Base-by-base conservation (phyloP, 2,888 invertebrate species). In the Drosophila neonasuta region DNA sequence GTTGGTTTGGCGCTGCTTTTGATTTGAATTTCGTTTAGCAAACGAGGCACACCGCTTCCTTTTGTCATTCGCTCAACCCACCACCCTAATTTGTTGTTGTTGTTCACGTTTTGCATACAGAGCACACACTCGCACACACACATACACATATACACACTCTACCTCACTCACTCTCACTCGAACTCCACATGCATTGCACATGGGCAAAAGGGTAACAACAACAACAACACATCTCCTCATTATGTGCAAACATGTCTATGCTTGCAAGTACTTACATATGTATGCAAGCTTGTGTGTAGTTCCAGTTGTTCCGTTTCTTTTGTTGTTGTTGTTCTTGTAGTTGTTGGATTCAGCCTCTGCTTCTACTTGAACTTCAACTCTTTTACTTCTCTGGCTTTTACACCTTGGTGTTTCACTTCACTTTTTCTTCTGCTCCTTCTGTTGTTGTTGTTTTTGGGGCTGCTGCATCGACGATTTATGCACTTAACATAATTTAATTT, bases 401-500 rank as follows among this genome's bases (percentile, higher is more conserved):
- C 77, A 67, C 68, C 60, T 79, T 63, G 15, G 59, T 62, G 56
- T 63, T 77, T 77, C 77, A 74, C 78, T 77, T 71, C 63, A 74
- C 73, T 66, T 63, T 32, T 45, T 17, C 13, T 49, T 17, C 32
- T 50, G 39, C 39, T 15, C 51, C 29, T 42, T 34, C 6, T 32
- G 54, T 6, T 58, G 57, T 10, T 45, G 45, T 10, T 58, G 34
- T 6, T 48, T 58, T 17, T 51, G 50, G 3, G 62, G 59, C 45
- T 50, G 68, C 44, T 68, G 52, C 52, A 61, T 69, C 68, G 63
- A 64, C 66, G 67, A 69, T 86, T 88, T 72, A 85, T 72, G 87
- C 87, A 85, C 87, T 85, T 77, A 85, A 80, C 82, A 85, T 87
- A 72, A 85, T 88, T 88, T 81, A 72, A 88, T 83, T 80, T 85